Conservation (phyloP, 2,797 vertebrate species). For the Girardinus metallicus region DNA sequence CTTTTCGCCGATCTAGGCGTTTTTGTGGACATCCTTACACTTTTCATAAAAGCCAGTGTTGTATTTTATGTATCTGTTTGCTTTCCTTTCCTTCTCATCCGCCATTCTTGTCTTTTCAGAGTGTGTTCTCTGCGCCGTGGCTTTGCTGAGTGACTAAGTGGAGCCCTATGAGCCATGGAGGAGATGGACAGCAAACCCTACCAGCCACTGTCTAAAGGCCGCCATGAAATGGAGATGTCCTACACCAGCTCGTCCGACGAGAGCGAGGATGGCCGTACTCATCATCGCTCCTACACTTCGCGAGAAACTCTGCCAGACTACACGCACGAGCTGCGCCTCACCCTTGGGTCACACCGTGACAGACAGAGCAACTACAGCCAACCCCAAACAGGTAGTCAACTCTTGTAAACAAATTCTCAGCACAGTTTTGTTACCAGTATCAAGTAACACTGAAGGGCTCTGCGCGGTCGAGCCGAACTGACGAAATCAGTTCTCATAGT, state of each 20-base stretch:
- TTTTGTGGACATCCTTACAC: background rate
- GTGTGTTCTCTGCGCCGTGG: constrained; percentile 73
- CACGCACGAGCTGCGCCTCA: constrained; percentile 90
- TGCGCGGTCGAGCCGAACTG: too few species aligned
- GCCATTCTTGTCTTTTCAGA: constrained; percentile 65
- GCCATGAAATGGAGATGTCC: constrained; percentile 95
- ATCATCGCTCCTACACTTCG: constrained; percentile 91
- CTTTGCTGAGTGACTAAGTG: constrained; percentile 85
- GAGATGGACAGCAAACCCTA: constrained; percentile 98
- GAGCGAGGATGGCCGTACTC: constrained; percentile 92
- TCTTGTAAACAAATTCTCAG: background rate
- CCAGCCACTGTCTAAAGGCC: constrained; percentile 94
- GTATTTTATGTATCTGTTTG: background rate
- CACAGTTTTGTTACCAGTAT: background rate
- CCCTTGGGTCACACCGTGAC: constrained; percentile 89
- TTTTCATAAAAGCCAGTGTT: background rate
- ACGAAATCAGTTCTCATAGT: too few species aligned
- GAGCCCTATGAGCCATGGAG: constrained; percentile 88
- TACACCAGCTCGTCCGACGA: constrained; percentile 97
- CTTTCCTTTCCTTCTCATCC: background rate
- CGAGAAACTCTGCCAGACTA: constrained; percentile 95
- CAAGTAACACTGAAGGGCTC: background rate
- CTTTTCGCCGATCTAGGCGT: background rate
- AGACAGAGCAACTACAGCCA: constrained; percentile 88
- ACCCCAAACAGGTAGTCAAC: constrained; percentile 86